Evolutionary conservation across 2,113 vertebrate genomes (phyloP).

Genomic region (Prunella fulvescens): DNA sequence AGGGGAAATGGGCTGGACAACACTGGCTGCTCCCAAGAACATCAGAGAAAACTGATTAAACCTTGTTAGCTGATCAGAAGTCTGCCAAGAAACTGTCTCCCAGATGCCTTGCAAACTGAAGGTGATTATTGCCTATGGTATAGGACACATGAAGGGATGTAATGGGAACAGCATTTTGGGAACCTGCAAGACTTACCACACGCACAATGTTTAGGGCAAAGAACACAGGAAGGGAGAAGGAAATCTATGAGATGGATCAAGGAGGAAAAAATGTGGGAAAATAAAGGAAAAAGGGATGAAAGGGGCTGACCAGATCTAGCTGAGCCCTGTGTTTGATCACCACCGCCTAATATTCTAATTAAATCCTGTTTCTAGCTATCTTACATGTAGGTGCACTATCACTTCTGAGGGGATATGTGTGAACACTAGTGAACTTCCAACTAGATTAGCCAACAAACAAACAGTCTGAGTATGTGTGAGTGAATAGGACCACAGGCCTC

Average conservation of each 20-base stretch:
- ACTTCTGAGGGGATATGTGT: not conserved
- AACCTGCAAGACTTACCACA: not conserved
- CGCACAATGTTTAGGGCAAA: not conserved
- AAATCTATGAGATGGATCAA: not conserved
- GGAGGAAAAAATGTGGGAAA: not conserved
- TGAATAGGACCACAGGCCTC: not conserved
- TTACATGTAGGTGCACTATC: rapidly evolving
- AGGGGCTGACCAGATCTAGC: not conserved
- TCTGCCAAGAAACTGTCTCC: not conserved
- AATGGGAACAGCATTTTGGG: not conserved
- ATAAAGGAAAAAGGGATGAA: not conserved
- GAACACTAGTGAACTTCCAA: not conserved
- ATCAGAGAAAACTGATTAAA: not conserved
- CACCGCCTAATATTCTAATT: not conserved
- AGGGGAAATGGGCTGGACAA: not conserved
- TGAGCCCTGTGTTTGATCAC: not conserved
- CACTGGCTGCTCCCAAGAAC: not conserved
- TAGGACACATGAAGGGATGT: not conserved
- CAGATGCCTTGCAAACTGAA: not conserved
- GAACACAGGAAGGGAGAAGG: not conserved
- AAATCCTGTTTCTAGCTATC: not conserved
- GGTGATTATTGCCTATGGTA: not conserved
- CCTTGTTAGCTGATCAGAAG: not conserved
- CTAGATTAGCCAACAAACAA: not conserved
- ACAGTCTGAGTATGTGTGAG: not conserved